Percentiles rank a stretch among this genome's conserved stretches.
Evolutionary conservation across 2,888 invertebrate genomes (phyloP).

Genomic region (Lithophane socia): DNA sequence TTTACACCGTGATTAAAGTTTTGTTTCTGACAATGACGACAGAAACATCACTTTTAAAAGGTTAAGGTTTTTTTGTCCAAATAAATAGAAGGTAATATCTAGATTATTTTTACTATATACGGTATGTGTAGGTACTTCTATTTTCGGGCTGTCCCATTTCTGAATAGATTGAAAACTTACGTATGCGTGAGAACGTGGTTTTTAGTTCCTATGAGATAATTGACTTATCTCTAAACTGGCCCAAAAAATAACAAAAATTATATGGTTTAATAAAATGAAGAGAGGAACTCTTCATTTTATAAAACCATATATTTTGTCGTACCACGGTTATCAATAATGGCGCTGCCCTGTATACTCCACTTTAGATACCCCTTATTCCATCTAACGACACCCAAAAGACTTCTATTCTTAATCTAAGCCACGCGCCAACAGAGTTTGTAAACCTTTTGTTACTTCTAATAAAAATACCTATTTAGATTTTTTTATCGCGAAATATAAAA

Average conservation of each 20-base stretch:
- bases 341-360: neutral
- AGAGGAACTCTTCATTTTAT: neutral
- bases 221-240: conserved; percentile 13
- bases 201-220: neutral
- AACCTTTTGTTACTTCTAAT: conserved; percentile 31
- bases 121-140: neutral
- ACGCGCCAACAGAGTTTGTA: conserved; percentile 23
- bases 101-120: neutral
- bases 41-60: neutral
- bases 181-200: neutral
- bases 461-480: conserved; percentile 52
- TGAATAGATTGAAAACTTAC: too few relatives aligned
- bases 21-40: neutral
- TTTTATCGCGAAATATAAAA: conserved; percentile 53
- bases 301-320: conserved; percentile 25
- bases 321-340: conserved; percentile 51
- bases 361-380: conserved; percentile 21
- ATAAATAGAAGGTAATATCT: neutral
- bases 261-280: too few relatives aligned
- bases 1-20: neutral
- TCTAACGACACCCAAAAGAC: conserved; percentile 14
- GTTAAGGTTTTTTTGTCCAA: neutral
- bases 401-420: conserved; percentile 17
- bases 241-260: too few relatives aligned
- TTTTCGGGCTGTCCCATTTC: neutral